phyloP scores from a whole-genome alignment of 2,888 invertebrate genomes.

The Chesias legatella region DNA sequence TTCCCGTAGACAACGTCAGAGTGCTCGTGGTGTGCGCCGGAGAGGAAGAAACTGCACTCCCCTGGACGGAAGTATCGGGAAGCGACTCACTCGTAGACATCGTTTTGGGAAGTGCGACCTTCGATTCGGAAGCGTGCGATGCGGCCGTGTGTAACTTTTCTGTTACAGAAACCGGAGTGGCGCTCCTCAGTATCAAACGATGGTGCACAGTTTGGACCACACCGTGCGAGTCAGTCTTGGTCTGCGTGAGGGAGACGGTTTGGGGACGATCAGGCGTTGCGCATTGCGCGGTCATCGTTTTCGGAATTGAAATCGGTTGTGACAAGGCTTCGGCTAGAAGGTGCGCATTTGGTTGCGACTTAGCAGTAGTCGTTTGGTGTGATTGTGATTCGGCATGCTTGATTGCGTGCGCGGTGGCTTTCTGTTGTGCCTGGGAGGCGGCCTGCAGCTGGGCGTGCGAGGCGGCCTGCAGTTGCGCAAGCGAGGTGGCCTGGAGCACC shows the following conservation, averaged over 20 bases:
- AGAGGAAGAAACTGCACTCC: not conserved
- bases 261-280: not conserved
- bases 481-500: conserved; percentile 6
- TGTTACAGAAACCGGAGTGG: not conserved
- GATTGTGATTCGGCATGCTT: not conserved
- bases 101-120: conserved; percentile 4
- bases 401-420: not conserved
- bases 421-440: conserved; percentile 1
- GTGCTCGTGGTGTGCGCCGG: conserved; percentile 11
- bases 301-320: not conserved
- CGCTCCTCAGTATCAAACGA: conserved; percentile 7
- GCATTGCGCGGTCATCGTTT: not conserved
- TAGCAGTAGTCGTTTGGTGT: not conserved
- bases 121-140: conserved; percentile 11
- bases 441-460: conserved; percentile 5
- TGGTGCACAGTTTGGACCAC: conserved; percentile 1
- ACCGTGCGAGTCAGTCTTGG: not conserved
- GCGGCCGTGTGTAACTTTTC: conserved; percentile 9
- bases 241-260: not conserved
- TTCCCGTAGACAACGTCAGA: conserved; percentile 11
- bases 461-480: conserved; percentile 2
- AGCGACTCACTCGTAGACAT: not conserved
- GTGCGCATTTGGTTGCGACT: not conserved
- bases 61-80: conserved; percentile 1
- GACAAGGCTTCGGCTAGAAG: not conserved